Conservation (phyloP, 2,888 invertebrate genomes). For the Papilio gigon region DNA sequence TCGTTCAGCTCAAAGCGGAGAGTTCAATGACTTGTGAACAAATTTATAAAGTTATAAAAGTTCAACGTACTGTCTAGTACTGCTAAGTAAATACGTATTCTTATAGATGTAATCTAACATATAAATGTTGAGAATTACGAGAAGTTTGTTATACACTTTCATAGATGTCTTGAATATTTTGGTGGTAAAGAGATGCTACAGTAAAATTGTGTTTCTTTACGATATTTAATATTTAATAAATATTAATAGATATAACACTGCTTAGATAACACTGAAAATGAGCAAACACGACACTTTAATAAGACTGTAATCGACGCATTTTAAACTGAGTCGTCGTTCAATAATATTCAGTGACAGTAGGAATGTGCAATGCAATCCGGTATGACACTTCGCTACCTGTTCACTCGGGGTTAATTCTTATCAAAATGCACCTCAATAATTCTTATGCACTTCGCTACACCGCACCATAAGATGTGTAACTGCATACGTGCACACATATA, state of each 20-base stretch:
- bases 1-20: constrained; percentile 10
- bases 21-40: constrained; percentile 8
- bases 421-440: too few relatives aligned
- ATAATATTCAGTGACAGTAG: too few relatives aligned
- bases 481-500: too few relatives aligned
- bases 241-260: neutral
- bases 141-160: neutral
- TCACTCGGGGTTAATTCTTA: too few relatives aligned
- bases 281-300: neutral
- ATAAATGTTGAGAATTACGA: constrained; percentile 5
- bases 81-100: neutral
- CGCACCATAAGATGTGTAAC: too few relatives aligned
- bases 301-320: too few relatives aligned
- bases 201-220: neutral
- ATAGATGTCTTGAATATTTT: neutral
- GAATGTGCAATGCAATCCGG: too few relatives aligned
- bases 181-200: neutral
- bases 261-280: neutral
- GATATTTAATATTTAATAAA: neutral
- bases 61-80: constrained; percentile 15
- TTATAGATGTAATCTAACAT: constrained; percentile 6
- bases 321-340: too few relatives aligned
- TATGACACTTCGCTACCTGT: too few relatives aligned
- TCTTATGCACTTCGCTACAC: too few relatives aligned
- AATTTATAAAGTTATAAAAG: constrained; percentile 2